Percentiles rank a stretch among this genome's conserved stretches.
These are phyloP conservation scores for Pachydiplax longipennis DNA, from an alignment of 2,888 invertebrate species.

Conservation along the genomic window DNA sequence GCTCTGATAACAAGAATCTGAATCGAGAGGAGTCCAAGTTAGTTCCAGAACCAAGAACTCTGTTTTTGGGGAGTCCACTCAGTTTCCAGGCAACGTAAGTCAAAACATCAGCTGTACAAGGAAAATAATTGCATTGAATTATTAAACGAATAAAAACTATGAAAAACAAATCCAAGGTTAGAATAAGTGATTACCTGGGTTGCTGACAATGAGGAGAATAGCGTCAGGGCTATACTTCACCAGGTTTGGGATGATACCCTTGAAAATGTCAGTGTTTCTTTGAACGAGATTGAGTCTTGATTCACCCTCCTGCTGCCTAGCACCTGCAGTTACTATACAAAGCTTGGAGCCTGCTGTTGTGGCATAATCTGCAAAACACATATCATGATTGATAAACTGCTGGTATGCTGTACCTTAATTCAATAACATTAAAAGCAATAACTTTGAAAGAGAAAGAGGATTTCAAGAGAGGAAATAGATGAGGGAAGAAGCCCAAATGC, in stretches of 20 bases:
- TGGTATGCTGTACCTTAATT: neutral
- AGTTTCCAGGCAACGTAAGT: conserved; percentile 96
- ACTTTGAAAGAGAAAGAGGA: neutral
- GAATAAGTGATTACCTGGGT: conserved; percentile 67
- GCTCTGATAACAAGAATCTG: conserved; percentile 85
- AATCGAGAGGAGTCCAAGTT: conserved; percentile 93
- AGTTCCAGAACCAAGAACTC: conserved; percentile 91
- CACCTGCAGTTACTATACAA: conserved; percentile 91
- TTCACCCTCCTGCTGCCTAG: conserved; percentile 89
- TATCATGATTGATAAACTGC: too few species aligned
- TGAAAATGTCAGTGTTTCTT: conserved; percentile 88
- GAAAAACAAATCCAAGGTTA: neutral
- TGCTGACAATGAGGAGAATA: conserved; percentile 85
- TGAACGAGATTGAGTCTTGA: conserved; percentile 86
- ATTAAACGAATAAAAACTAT: neutral
- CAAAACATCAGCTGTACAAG: conserved; percentile 77
- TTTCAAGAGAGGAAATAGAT: too few species aligned
- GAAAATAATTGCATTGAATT: neutral
- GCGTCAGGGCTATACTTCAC: conserved; percentile 86
- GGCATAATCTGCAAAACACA: conserved; percentile 71
- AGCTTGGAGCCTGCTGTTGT: conserved; percentile 81
- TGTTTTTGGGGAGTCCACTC: conserved; percentile 85
- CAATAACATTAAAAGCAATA: neutral
- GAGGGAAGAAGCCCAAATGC: too few species aligned
- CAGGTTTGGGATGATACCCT: conserved; percentile 82